phyloP scores from a whole-genome alignment of 2,113 vertebrate genomes.

The Charina bottae region DNA sequence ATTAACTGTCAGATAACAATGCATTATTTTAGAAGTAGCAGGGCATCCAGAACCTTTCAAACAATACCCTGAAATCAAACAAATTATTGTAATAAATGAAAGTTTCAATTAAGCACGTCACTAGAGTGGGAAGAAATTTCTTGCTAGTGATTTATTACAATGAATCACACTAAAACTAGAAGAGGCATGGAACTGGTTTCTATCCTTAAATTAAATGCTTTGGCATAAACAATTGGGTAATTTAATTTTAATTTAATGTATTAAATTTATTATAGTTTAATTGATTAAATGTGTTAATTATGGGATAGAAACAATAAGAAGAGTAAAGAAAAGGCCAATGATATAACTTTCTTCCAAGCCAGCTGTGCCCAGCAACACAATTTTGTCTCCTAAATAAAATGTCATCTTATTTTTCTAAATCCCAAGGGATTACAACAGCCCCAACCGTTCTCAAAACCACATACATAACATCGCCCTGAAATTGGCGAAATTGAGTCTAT shows the following conservation, averaged over 20 bases:
- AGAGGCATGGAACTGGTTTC: conserved; percentile 47
- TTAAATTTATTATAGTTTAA: background rate
- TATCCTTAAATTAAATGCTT: conserved; percentile 34
- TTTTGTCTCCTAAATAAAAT: background rate
- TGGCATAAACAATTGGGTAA: conserved; percentile 38
- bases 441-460: background rate
- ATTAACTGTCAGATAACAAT: conserved; percentile 47
- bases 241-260: background rate
- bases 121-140: conserved; percentile 50
- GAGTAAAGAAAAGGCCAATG: background rate
- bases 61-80: conserved; percentile 56
- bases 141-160: conserved; percentile 55
- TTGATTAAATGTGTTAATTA: background rate
- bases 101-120: conserved; percentile 61
- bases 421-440: background rate
- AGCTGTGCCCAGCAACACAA: background rate
- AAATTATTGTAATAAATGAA: conserved; percentile 50
- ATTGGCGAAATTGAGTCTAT: background rate
- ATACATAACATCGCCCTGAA: background rate
- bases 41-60: conserved; percentile 55
- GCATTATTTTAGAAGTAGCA: conserved; percentile 52
- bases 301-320: conserved; percentile 8
- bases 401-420: background rate
- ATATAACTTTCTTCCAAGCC: background rate
- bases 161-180: conserved; percentile 52